phyloP scores from a whole-genome alignment of 2,113 vertebrate species.

The Callaeas wilsoni region DNA sequence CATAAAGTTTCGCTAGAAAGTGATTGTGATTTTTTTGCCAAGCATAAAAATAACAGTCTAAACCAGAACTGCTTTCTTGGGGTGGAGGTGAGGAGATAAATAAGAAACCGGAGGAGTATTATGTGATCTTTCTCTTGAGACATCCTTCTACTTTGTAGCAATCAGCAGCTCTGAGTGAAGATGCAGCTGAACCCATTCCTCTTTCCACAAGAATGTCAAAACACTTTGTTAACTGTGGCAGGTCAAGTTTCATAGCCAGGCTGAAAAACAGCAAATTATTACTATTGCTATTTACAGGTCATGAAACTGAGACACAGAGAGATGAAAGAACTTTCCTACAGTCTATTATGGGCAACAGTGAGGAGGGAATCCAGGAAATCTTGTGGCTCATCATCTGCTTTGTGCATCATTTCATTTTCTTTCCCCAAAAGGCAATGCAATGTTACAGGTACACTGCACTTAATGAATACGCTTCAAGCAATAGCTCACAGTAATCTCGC shows the following conservation, averaged over 20 bases:
- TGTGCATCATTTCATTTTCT: background rate
- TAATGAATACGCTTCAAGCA: background rate
- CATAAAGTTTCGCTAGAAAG: background rate
- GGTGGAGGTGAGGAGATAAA: background rate
- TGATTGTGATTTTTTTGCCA: background rate
- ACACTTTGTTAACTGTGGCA: background rate
- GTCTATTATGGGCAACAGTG: background rate
- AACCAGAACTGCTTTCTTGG: background rate
- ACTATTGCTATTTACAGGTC: constrained; percentile 10
- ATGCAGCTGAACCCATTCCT: background rate
- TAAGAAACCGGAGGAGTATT: background rate
- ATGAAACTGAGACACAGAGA: background rate
- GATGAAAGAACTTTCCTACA: background rate
- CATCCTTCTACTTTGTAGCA: background rate
- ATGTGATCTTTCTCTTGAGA: background rate
- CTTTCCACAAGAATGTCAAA: background rate
- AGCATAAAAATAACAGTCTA: background rate
- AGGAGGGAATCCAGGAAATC: background rate
- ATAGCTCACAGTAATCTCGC: background rate
- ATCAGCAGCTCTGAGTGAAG: background rate
- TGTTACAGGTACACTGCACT: background rate
- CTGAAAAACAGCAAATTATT: background rate
- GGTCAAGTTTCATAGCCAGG: constrained; percentile 23
- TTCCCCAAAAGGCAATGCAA: background rate
- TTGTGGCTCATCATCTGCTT: background rate